Evolutionary conservation across 2,888 invertebrate species (phyloP).

Genomic region (Drosophila silvestris): DNA sequence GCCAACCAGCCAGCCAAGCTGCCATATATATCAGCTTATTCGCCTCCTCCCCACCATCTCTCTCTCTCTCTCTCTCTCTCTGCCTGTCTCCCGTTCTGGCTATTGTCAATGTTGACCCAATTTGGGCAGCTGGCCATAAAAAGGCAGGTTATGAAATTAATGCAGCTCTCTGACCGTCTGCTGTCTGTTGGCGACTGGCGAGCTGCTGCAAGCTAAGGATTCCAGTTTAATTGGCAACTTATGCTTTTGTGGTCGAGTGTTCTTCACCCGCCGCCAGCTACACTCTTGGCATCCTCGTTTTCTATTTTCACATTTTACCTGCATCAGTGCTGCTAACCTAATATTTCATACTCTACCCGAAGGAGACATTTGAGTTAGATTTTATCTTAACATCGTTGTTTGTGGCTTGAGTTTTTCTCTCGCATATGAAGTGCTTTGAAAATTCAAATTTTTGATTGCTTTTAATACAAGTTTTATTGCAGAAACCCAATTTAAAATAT

Average conservation of each 20-base stretch:
- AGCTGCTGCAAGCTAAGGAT: constrained; percentile 68
- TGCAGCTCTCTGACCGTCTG: constrained; percentile 47
- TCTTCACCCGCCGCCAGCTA: constrained; percentile 5
- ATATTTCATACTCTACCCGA: constrained; percentile 14
- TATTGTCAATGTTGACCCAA: constrained; percentile 80
- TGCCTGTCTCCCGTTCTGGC: constrained; percentile 22
- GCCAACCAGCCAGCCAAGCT: constrained; percentile 14
- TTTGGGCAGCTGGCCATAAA: constrained; percentile 76
- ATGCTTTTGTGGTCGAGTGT: constrained; percentile 77
- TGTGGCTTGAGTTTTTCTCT: not conserved
- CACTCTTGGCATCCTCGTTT: constrained; percentile 21
- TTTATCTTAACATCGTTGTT: not conserved
- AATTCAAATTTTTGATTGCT: not conserved
- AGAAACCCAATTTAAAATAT: not conserved
- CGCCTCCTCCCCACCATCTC: not conserved
- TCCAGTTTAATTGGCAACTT: constrained; percentile 81
- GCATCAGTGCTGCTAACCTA: constrained; percentile 24
- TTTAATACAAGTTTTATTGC: not conserved
- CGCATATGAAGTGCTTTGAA: not conserved
- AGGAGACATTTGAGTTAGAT: not conserved
- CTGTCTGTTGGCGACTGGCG: constrained; percentile 28
- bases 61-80: not conserved
- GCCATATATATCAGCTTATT: constrained; percentile 45
- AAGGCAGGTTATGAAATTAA: constrained; percentile 81
- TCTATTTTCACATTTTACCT: constrained; percentile 15